phyloP scores from a whole-genome alignment of 2,797 vertebrate genomes.

The Ibycter americanus region DNA sequence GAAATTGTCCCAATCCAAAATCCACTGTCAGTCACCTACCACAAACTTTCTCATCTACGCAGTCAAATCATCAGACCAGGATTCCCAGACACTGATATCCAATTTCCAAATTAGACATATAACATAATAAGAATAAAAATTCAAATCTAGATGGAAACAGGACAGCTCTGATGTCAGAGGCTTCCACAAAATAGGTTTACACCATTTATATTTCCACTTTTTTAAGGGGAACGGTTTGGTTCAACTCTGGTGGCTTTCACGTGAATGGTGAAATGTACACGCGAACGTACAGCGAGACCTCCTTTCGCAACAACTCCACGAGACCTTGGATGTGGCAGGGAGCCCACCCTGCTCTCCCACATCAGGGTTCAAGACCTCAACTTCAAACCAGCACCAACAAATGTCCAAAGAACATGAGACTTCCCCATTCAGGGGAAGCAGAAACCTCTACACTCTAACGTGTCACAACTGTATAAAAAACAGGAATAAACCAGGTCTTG shows the following conservation, averaged over 20 bases:
- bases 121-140: background rate
- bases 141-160: background rate
- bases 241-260: background rate
- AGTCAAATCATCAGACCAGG: background rate
- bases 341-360: background rate
- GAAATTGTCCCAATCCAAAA: background rate
- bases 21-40: background rate
- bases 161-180: background rate
- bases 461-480: background rate
- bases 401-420: fast-evolving
- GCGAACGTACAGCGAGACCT: fast-evolving
- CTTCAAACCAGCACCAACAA: background rate
- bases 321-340: background rate
- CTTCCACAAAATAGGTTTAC: fast-evolving
- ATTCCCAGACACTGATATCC: too few relatives aligned
- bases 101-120: background rate
- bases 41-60: background rate
- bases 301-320: fast-evolving
- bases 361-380: background rate
- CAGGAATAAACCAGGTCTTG: background rate
- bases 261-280: too few relatives aligned
- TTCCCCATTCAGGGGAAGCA: background rate
- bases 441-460: fast-evolving
- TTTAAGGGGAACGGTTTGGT: background rate
- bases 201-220: background rate